phyloP scores from a whole-genome alignment of 1,140 invertebrate species.

The Bombus cullumanus region DNA sequence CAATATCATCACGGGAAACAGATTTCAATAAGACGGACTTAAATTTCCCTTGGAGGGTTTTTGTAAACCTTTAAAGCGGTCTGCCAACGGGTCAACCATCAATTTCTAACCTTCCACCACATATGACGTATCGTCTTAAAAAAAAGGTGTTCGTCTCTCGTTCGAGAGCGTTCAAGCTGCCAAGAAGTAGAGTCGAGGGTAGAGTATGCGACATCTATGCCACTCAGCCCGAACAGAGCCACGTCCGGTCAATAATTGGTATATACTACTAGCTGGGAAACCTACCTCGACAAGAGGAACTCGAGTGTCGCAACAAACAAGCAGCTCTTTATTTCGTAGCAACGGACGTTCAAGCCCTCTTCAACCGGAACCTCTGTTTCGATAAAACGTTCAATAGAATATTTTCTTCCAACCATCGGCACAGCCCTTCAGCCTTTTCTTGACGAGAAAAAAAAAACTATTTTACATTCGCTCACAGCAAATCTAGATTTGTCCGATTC shows the following conservation, averaged over 20 bases:
- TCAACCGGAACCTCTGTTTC: neutral
- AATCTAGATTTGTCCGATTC: too few species aligned
- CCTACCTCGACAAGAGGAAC: neutral
- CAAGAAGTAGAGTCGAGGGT: neutral
- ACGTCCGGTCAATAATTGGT: conserved; percentile 19
- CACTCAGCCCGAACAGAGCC: neutral
- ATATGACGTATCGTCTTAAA: too few species aligned
- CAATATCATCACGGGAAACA: neutral
- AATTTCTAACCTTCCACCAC: neutral
- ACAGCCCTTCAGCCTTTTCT: neutral
- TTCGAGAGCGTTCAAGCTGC: neutral
- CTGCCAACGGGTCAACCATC: neutral
- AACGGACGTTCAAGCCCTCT: neutral
- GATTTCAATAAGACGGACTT: neutral
- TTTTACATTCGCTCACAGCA: too few species aligned
- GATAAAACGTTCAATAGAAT: neutral
- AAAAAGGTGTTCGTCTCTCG: neutral
- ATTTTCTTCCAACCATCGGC: neutral
- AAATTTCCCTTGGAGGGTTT: neutral
- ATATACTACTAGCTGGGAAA: neutral
- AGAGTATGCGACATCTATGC: conserved; percentile 9
- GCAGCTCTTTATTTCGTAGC: neutral
- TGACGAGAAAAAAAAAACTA: neutral
- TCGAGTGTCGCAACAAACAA: neutral
- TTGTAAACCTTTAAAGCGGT: neutral